These are phyloP conservation scores for Artibeus lituratus DNA, from an alignment of 2,797 vertebrate genomes.

Conservation along the genomic window DNA sequence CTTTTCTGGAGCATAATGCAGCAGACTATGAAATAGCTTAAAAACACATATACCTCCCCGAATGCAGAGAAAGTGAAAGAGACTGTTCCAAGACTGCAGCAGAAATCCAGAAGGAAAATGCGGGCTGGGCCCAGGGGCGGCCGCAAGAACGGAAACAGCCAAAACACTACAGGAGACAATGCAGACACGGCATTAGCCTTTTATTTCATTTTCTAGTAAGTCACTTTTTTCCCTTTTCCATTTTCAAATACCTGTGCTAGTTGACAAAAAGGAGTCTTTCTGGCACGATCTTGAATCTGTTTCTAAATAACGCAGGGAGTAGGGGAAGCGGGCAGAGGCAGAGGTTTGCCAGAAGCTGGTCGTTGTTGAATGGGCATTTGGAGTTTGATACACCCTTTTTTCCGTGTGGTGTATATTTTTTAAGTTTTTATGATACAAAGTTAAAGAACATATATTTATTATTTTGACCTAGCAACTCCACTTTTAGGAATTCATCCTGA, in stretches of 20 bases:
- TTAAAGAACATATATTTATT: background rate
- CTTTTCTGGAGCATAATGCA: background rate
- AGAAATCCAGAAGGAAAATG: background rate
- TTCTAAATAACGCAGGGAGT: background rate
- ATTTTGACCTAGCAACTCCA: background rate
- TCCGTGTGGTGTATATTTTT: background rate
- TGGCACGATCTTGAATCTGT: background rate
- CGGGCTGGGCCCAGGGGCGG: background rate
- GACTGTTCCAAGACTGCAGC: background rate
- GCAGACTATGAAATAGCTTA: background rate
- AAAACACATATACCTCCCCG: background rate
- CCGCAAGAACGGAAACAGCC: background rate
- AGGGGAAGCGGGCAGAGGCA: background rate
- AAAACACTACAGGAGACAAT: background rate
- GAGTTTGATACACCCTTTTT: background rate
- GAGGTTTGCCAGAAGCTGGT: background rate
- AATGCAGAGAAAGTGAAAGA: background rate
- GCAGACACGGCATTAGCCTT: background rate
- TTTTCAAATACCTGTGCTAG: background rate
- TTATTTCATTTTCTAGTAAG: background rate
- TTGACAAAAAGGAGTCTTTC: background rate
- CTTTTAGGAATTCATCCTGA: background rate
- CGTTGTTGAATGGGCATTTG: rapidly evolving
- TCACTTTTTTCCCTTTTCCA: background rate
- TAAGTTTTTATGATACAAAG: background rate